Percentiles rank a stretch among this genome's conserved stretches.
Conservation (phyloP, 2,888 invertebrate genomes). For the Drosophila paracracens region DNA sequence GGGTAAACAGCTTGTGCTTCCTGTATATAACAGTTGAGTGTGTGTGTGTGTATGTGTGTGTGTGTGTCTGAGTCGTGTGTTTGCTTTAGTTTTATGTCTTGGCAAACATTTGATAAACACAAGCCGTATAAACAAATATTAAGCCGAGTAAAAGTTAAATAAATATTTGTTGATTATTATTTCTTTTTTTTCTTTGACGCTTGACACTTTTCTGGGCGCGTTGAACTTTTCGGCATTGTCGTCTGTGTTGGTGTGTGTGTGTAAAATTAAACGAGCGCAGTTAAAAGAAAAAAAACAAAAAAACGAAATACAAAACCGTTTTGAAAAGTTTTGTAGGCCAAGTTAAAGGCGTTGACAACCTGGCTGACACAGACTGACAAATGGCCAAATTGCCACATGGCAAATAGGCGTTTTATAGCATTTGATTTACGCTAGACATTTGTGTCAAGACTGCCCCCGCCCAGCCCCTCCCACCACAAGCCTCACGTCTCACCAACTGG, state of each 20-base stretch:
- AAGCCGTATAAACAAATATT: constrained; percentile 57
- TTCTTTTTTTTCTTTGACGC: constrained; percentile 11
- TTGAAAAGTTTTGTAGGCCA: constrained; percentile 15
- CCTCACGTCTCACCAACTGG: constrained; percentile 18
- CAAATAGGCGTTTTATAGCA: constrained; percentile 30
- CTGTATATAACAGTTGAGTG: constrained; percentile 23
- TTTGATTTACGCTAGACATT: constrained; percentile 58
- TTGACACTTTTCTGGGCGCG: constrained; percentile 54
- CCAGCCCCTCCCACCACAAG: neutral
- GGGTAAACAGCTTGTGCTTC: constrained; percentile 33
- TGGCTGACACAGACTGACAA: constrained; percentile 37
- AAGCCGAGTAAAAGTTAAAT: constrained; percentile 49
- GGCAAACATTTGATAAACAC: constrained; percentile 73
- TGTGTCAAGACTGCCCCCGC: constrained; percentile 15
- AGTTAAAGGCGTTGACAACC: constrained; percentile 47
- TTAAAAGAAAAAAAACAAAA: constrained; percentile 10
- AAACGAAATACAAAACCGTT: constrained; percentile 1
- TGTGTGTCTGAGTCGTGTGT: constrained; percentile 30
- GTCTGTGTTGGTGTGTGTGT: constrained; percentile 34
- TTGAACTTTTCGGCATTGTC: constrained; percentile 61
- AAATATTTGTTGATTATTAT: constrained; percentile 53
- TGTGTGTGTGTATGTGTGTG: constrained; percentile 16
- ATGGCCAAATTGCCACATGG: constrained; percentile 11
- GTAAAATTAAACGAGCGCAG: constrained; percentile 63
- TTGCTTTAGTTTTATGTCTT: constrained; percentile 68